A percentile compares a stretch with the other conserved stretches of the same genome.
Conservation (phyloP, 2,113 vertebrate genomes). For the Carlito syrichta region DNA sequence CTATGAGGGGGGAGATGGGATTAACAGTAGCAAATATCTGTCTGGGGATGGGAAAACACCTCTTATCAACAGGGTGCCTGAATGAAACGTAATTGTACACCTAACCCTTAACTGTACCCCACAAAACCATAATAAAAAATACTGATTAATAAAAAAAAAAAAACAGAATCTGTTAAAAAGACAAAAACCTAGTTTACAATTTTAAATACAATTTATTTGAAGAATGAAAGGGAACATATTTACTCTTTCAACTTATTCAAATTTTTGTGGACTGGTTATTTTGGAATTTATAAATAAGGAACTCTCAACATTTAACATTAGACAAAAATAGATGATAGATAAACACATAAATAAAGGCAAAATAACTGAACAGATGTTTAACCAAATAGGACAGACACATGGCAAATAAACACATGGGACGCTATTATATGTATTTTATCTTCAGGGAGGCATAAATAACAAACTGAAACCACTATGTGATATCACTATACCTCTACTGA, state of each 20-base stretch:
- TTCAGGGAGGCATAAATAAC: not conserved
- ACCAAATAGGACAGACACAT: not conserved
- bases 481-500: not conserved
- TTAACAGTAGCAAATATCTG: no score
- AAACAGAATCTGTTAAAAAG: not conserved
- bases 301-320: not conserved
- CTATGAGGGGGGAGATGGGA: no score
- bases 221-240: not conserved
- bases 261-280: not conserved
- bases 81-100: no score
- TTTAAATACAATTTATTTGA: not conserved
- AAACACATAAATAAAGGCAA: not conserved
- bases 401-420: not conserved
- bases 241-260: not conserved
- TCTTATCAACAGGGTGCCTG: no score
- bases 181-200: not conserved
- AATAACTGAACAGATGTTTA: not conserved
- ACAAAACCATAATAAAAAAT: no score
- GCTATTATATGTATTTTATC: not conserved
- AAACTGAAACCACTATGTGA: not conserved
- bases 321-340: not conserved
- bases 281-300: not conserved
- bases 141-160: no score
- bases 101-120: no score
- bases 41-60: no score